These are phyloP conservation scores for Stichodactyla helianthus DNA, from an alignment of 64 coral and sea anemone species.

Conservation along the genomic window DNA sequence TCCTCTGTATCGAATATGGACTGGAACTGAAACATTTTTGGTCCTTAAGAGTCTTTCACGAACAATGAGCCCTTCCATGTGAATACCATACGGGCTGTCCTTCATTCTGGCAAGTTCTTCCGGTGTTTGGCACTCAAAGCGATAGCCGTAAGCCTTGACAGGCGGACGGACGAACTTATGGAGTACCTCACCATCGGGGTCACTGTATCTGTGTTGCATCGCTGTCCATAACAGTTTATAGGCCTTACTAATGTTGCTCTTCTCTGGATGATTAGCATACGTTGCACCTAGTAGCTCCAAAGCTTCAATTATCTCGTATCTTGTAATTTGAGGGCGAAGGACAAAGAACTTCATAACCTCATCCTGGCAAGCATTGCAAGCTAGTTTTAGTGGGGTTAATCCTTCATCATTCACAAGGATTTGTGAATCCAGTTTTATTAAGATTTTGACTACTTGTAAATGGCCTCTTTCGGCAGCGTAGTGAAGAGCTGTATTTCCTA, in stretches of 20 bases:
- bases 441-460: constrained; percentile 32
- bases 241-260: constrained; percentile 22
- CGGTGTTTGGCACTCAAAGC: constrained; percentile 55
- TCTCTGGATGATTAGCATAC: constrained; percentile 54
- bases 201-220: constrained; percentile 50
- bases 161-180: constrained; percentile 61
- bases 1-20: constrained; percentile 47
- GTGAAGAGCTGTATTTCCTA: constrained; percentile 62
- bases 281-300: constrained; percentile 54
- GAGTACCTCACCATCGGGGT: constrained; percentile 26
- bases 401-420: constrained; percentile 43
- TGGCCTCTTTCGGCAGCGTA: constrained; percentile 51
- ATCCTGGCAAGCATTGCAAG: constrained; percentile 51
- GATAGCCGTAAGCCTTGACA: constrained; percentile 44
- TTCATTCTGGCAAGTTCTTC: constrained; percentile 43
- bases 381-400: constrained; percentile 58
- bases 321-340: constrained; percentile 23
- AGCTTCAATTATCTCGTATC: constrained; percentile 54
- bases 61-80: constrained; percentile 67
- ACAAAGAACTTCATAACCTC: constrained; percentile 60
- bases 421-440: constrained; percentile 23
- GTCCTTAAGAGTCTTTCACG: constrained; percentile 46
- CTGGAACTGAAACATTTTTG: constrained; percentile 36
- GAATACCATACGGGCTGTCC: constrained; percentile 34
- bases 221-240: constrained; percentile 62